phyloP scores from a whole-genome alignment of 1,140 invertebrate genomes.

The Andrena cerasifolii region DNA sequence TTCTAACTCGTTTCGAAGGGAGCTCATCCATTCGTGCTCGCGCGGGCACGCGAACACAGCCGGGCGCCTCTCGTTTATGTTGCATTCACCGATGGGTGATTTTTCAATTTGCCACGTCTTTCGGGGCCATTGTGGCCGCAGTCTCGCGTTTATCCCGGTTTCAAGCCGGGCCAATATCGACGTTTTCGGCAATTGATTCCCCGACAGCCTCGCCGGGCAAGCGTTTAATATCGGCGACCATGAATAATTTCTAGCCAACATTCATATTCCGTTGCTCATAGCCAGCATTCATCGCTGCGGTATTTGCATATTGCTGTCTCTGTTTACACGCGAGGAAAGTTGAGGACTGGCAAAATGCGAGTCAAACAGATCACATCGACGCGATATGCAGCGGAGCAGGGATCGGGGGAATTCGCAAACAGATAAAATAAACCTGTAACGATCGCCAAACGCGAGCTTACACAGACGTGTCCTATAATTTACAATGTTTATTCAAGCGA shows the following conservation, averaged over 20 bases:
- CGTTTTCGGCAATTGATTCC: slow-evolving; percentile 56
- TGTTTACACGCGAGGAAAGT: slow-evolving; percentile 16
- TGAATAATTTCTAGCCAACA: slow-evolving; percentile 47
- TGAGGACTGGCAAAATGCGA: background rate
- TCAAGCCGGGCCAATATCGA: slow-evolving; percentile 48
- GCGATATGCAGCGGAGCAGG: too few species aligned
- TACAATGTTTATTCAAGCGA: background rate
- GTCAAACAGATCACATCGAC: background rate
- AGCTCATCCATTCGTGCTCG: slow-evolving; percentile 9
- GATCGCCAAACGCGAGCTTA: background rate
- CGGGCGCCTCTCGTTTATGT: background rate
- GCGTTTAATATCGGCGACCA: slow-evolving; percentile 46
- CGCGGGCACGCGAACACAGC: background rate
- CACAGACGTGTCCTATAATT: background rate
- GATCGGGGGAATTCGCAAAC: background rate
- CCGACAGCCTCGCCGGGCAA: slow-evolving; percentile 7
- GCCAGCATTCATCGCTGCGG: slow-evolving; percentile 8
- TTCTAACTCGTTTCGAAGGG: background rate
- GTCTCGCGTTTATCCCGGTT: slow-evolving; percentile 33
- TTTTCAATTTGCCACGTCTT: slow-evolving; percentile 63
- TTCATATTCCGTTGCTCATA: slow-evolving; percentile 44
- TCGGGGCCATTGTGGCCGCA: slow-evolving; percentile 45
- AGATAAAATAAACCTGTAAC: background rate
- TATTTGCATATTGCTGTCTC: background rate
- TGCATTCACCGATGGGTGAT: slow-evolving; percentile 29